A percentile compares a stretch with the other conserved stretches of the same genome.
Evolutionary conservation across 2,888 invertebrate genomes (phyloP).

Genomic region (Oscheius sp.): DNA sequence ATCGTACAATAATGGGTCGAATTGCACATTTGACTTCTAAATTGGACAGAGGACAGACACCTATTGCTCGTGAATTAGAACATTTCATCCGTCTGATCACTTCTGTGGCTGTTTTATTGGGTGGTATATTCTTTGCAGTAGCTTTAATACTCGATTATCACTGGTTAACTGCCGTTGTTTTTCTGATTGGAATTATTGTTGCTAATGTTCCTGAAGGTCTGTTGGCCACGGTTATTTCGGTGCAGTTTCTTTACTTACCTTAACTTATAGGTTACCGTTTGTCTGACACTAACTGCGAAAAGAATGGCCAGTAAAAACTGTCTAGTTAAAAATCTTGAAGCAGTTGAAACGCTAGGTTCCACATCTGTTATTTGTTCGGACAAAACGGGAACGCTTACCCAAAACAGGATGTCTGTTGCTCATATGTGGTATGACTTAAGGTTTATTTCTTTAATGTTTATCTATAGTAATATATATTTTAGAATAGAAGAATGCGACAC

Average conservation of each 20-base stretch:
- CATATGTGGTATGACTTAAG: constrained; percentile 86
- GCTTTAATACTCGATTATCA: constrained; percentile 96
- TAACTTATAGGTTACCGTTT: constrained; percentile 97
- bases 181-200: constrained; percentile 97
- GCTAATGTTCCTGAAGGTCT: constrained; percentile 96
- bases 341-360: constrained; percentile 86
- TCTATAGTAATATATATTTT: constrained; percentile 85
- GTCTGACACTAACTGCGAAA: constrained; percentile 96
- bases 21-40: constrained; percentile 83
- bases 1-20: constrained; percentile 78
- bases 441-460: no score
- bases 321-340: constrained; percentile 84
- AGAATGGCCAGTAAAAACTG: constrained; percentile 96
- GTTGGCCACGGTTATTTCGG: constrained; percentile 96
- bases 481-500: constrained; percentile 98
- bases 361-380: constrained; percentile 86
- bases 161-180: constrained; percentile 95
- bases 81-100: constrained; percentile 78
- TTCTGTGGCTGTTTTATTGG: constrained; percentile 75
- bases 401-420: constrained; percentile 99
- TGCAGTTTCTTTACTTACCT: no score
- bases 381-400: constrained; percentile 87
- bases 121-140: constrained; percentile 95
- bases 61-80: constrained; percentile 98
- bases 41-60: constrained; percentile 94